A percentile compares a stretch with the other conserved stretches of the same genome.
phyloP scores from a whole-genome alignment of 1,140 invertebrate species.

The Papilio machaon region DNA sequence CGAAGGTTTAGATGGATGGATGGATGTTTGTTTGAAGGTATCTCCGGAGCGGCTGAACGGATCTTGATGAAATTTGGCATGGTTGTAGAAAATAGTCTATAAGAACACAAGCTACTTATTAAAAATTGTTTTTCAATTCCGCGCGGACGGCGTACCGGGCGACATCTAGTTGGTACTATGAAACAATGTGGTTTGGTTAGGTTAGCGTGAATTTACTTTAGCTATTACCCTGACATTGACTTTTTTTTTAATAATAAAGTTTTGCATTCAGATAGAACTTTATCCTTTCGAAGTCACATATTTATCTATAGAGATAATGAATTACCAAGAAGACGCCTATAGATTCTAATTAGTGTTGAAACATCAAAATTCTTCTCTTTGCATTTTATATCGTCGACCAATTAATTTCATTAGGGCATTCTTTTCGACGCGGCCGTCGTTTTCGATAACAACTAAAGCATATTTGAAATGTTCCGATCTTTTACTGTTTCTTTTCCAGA shows the following conservation, averaged over 20 bases:
- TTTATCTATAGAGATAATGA: conserved; percentile 41
- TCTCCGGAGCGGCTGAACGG: too few relatives aligned
- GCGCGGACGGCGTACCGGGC: too few relatives aligned
- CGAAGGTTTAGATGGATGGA: too few relatives aligned
- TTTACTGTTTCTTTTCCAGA: conserved; percentile 57
- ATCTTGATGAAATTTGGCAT: too few relatives aligned
- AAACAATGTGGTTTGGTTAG: too few relatives aligned
- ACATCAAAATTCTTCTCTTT: conserved; percentile 60
- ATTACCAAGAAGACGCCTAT: conserved; percentile 46
- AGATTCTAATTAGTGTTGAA: conserved; percentile 69
- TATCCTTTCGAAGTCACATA: conserved; percentile 38
- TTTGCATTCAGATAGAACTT: not conserved
- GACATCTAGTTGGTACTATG: too few relatives aligned
- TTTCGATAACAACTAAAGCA: conserved; percentile 66
- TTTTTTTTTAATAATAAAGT: too few relatives aligned
- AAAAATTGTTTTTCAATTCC: too few relatives aligned
- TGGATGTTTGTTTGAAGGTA: too few relatives aligned
- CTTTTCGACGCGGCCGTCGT: conserved; percentile 58
- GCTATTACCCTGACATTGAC: not conserved
- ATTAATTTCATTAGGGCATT: conserved; percentile 77
- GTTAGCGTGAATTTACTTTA: not conserved
- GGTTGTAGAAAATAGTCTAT: too few relatives aligned
- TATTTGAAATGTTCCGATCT: conserved; percentile 63
- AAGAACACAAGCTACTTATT: too few relatives aligned
- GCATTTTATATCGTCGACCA: conserved; percentile 64